Conservation (phyloP, 1,140 invertebrate species). For the Drosophila pachea region DNA sequence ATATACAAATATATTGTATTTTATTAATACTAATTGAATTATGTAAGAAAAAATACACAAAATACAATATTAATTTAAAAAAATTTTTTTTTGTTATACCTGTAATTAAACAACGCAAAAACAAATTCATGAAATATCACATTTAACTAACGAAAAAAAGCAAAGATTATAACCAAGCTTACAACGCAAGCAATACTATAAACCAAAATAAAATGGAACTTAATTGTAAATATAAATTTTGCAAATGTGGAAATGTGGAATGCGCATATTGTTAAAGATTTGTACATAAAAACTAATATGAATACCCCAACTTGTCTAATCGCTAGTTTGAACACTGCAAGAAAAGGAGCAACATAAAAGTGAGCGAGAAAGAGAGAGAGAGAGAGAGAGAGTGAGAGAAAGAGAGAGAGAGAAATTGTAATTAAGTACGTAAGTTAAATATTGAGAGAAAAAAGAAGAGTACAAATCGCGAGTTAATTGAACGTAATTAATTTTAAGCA, state of each 20-base stretch:
- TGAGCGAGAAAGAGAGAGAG: slow-evolving; percentile 10
- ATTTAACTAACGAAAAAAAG: slow-evolving; percentile 15
- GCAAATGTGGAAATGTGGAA: background rate
- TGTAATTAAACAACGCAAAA: slow-evolving; percentile 34
- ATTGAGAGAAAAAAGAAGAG: slow-evolving; percentile 61
- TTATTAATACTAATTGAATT: slow-evolving; percentile 25
- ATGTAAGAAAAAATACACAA: slow-evolving; percentile 23
- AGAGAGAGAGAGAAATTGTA: slow-evolving; percentile 27
- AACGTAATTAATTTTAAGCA: slow-evolving; percentile 46
- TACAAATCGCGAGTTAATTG: slow-evolving; percentile 72
- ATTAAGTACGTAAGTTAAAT: slow-evolving; percentile 45
- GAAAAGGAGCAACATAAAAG: slow-evolving; percentile 11
- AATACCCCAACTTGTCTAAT: slow-evolving; percentile 16
- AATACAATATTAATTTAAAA: slow-evolving; percentile 25
- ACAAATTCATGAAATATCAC: slow-evolving; percentile 14
- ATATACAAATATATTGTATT: slow-evolving; percentile 23
- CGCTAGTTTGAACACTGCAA: slow-evolving; percentile 12
- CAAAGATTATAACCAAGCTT: slow-evolving; percentile 49
- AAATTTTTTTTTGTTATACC: slow-evolving; percentile 34
- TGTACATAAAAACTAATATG: slow-evolving; percentile 30
- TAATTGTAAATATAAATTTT: slow-evolving; percentile 30
- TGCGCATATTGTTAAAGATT: slow-evolving; percentile 36
- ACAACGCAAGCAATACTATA: slow-evolving; percentile 62
- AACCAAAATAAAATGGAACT: slow-evolving; percentile 35
- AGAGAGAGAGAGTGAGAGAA: slow-evolving; percentile 29